Evolutionary conservation across 1,140 invertebrate genomes (phyloP).

Genomic region (Xylocopa sonorina): DNA sequence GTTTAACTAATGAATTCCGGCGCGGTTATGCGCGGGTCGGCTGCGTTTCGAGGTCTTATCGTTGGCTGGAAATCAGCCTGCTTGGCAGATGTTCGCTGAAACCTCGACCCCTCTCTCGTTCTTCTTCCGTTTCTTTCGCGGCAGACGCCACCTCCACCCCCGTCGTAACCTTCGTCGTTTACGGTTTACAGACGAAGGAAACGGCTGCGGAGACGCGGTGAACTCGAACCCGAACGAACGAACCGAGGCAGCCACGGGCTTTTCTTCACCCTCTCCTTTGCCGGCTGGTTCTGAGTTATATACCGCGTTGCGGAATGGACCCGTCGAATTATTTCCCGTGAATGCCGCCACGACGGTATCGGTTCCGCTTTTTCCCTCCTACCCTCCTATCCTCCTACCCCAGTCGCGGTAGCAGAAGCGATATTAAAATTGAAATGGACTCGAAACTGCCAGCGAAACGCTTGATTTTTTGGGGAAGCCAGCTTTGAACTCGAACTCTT

Average conservation of each 20-base stretch:
- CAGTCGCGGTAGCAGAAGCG: constrained; percentile 13
- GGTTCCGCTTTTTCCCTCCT: no score
- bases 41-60: constrained; percentile 69
- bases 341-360: constrained; percentile 42
- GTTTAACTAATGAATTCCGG: constrained; percentile 71
- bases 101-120: constrained; percentile 55
- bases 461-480: constrained; percentile 1
- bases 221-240: constrained; percentile 8
- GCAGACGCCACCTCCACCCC: neutral
- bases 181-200: constrained; percentile 17
- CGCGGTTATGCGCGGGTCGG: constrained; percentile 60
- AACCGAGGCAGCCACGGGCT: neutral
- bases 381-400: no score
- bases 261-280: neutral
- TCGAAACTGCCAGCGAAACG: constrained; percentile 9
- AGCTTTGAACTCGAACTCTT: neutral
- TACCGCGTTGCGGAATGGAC: constrained; percentile 41
- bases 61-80: constrained; percentile 70
- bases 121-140: constrained; percentile 25
- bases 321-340: constrained; percentile 50
- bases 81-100: constrained; percentile 72
- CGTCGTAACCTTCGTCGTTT: constrained; percentile 17
- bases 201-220: constrained; percentile 3
- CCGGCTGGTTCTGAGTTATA: constrained; percentile 23
- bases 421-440: constrained; percentile 55